Evolutionary conservation across 2,888 invertebrate genomes (phyloP), one percentile per base, ranked within the genome.

Genomic region (Holacanthella duospinosa): DNA sequence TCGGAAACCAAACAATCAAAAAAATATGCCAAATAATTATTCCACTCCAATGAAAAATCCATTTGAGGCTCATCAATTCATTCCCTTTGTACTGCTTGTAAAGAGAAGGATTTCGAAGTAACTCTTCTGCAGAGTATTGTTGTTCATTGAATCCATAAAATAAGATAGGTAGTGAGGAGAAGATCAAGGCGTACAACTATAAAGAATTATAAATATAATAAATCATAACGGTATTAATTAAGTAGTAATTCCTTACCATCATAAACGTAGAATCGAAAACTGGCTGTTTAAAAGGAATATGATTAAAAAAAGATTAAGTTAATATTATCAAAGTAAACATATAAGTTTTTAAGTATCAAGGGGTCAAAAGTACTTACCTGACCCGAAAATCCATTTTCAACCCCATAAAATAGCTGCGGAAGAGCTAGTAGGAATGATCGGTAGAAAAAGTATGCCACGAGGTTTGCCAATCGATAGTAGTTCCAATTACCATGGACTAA

Each of bases 401-500:
- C 77, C 55, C 77, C 77, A 74, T 77, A 83, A 62, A 80, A 79
- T 2, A 84, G 68, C 71, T 83, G 83, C 4, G 82, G 81, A 6
- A 80, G 80, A 55, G 89, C 86, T 74, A 90, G 86, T 25, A 87
- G 81, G 43, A 89, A 78, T 78, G 90, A 90, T 79, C 91, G 91
- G 76, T 90, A 91, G 77, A 91, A 91, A 77, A 89, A 91, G 75
- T 88, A 91, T 70, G 87, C 85, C 67, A 89, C 86, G 66, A 91
- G 78, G 0, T 83, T 82, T 1, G 88, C 84, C 29, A 89, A 78
- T 59, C 91, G 79, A 63, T 85, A 81, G 74, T 89, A 90, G 77
- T 86, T 90, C 82, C 86, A 89, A 74, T 90, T 88, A 0, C 91
- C 91, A 77, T 91, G 87, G 1, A 91, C 86, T 44, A 93, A 79